Evolutionary conservation across 2,888 invertebrate species (phyloP).

Genomic region (Pachymerium ferrugineum): DNA sequence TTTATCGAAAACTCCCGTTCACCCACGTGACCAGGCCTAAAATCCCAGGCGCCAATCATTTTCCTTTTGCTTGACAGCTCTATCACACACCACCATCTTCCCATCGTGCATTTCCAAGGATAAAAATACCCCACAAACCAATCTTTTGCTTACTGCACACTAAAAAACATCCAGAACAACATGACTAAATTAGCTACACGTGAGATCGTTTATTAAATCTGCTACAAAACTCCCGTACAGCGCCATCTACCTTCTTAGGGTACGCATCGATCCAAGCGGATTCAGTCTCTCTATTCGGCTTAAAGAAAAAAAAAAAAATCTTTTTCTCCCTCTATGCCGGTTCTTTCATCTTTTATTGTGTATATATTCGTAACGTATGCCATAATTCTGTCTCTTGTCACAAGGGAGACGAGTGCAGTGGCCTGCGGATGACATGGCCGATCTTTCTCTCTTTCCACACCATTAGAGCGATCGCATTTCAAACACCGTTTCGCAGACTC

Average conservation of each 20-base stretch:
- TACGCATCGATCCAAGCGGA: no score
- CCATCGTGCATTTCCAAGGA: not conserved
- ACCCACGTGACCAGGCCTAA: conserved; percentile 6
- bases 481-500: conserved; percentile 1
- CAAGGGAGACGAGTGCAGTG: conserved; percentile 17
- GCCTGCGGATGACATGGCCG: conserved; percentile 15
- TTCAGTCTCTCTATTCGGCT: no score
- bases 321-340: no score
- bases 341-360: no score
- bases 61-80: conserved; percentile 1
- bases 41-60: conserved; percentile 21
- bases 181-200: conserved; percentile 1
- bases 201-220: conserved; percentile 20
- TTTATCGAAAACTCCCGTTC: not conserved
- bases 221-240: no score
- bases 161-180: not conserved
- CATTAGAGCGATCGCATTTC: conserved; percentile 22
- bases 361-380: conserved; percentile 8
- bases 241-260: no score
- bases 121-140: not conserved
- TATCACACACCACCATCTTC: conserved; percentile 9
- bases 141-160: conserved; percentile 11
- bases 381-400: not conserved
- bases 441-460: conserved; percentile 23
- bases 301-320: not conserved